Conservation (phyloP, 2,113 vertebrate genomes). For the Clarias macrocephalus region DNA sequence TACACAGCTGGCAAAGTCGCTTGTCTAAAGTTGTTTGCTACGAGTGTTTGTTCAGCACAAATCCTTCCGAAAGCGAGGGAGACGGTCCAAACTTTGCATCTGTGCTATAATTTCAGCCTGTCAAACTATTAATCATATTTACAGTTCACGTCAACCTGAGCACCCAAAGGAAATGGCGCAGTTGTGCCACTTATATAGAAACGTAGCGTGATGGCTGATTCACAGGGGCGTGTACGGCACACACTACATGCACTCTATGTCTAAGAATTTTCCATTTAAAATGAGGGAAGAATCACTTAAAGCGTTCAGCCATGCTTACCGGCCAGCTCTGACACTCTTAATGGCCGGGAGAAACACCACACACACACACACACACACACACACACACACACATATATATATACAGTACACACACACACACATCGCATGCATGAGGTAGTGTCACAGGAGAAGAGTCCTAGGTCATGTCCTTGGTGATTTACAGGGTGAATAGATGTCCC, state of each 20-base stretch:
- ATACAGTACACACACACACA: no score
- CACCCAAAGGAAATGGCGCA: background rate
- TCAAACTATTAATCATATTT: slow-evolving; percentile 5
- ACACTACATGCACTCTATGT: background rate
- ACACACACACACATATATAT: no score
- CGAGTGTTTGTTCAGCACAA: background rate
- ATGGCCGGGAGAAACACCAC: no score
- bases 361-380: no score
- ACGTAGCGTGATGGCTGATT: background rate
- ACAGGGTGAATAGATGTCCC: no score
- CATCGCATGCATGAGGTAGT: no score
- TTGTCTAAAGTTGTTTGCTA: background rate
- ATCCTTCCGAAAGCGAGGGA: background rate
- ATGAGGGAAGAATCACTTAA: no score
- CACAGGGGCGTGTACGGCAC: background rate
- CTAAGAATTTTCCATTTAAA: background rate
- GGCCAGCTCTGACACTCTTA: no score
- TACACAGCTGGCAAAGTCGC: background rate
- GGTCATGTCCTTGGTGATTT: no score
- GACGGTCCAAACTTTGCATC: background rate
- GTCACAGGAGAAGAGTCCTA: no score
- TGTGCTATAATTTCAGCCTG: background rate
- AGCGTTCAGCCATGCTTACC: no score
- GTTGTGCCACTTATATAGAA: background rate
- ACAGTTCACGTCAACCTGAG: background rate